Base-by-base conservation (phyloP, 2,888 invertebrate species). In the Apotomis turbidana region DNA sequence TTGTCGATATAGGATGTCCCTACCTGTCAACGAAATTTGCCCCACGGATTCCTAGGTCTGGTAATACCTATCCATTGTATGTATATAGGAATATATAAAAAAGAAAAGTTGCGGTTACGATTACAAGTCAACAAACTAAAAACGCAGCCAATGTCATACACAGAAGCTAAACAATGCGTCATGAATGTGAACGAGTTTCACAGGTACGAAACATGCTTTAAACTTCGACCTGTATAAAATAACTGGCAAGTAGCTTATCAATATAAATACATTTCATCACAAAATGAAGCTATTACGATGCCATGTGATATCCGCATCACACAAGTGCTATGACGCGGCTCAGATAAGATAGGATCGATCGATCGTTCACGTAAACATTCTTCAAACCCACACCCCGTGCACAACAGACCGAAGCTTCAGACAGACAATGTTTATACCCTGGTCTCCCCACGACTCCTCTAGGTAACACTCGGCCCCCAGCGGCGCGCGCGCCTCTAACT, bases 391-490 rank as follows among this genome's bases (percentile, higher is more conserved):
- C 66, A 87, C 83, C 87, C 88, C 90, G 90, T 91, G 91, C 91
- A 90, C 81, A 84, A 79, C 78, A 85, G 87, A 86, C 79, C 82
- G 64, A 76, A 78, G 78, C 83, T 78, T 83, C 80, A 79, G 83
- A 80, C 77, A 79, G 78, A 74, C 71, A 78, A 15, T 49, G 44
- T 60, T n/a, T 72, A 85, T 93, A 92, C 93, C 89, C 94, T 94
- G 84, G 89, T 87, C 81, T 86, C 91, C 79, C 94, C 94, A 87
- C 83, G 94, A 89, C 88, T 94, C 87, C 87, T 95, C 91, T 88
- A 94, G 85, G 92, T 93, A 89, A 93, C 94, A 89, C 91, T 93
- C 87, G 93, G 92, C 82, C 91, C 91, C 84, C 88, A 88, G 87
- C 87, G 88, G 84, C 88, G 89, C 84, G 87, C 88, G 84, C 88